These are phyloP conservation scores for Aulostomus chinensis DNA, from an alignment of 2,797 vertebrate species.

Conservation along the genomic window DNA sequence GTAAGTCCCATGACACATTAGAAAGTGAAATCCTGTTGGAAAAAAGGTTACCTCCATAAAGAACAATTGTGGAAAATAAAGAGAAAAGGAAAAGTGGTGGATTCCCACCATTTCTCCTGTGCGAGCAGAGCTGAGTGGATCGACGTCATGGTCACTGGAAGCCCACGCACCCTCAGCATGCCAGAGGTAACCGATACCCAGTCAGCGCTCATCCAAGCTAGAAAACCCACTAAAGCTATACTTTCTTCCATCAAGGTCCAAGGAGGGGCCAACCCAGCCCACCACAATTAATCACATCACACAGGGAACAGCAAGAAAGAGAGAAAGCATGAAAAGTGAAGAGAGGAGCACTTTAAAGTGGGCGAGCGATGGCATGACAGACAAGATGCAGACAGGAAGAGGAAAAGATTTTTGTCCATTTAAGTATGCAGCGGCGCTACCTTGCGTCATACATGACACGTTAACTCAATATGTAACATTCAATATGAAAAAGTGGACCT, in stretches of 20 bases:
- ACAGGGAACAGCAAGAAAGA: conserved; percentile 41
- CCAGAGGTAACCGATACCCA: conserved; percentile 73
- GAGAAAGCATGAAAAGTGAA: conserved; percentile 34
- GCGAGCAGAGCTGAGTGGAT: conserved; percentile 48
- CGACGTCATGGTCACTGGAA: conserved; percentile 61
- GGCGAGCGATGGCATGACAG: conserved; percentile 33
- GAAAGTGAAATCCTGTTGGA: conserved; percentile 50
- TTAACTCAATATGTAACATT: conserved; percentile 40
- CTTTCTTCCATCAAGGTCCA: conserved; percentile 45
- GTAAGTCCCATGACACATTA: conserved; percentile 45
- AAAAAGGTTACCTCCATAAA: conserved; percentile 53
- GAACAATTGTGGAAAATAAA: conserved; percentile 55
- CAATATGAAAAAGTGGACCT: conserved; percentile 38
- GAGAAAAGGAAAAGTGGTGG: conserved; percentile 24
- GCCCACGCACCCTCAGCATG: conserved; percentile 62
- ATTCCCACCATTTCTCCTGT: conserved; percentile 58
- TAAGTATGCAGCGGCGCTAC: conserved; percentile 10
- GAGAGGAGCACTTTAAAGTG: conserved; percentile 48
- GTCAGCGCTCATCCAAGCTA: conserved; percentile 62
- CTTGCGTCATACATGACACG: conserved; percentile 28
- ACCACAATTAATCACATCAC: conserved; percentile 66
- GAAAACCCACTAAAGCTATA: conserved; percentile 54
- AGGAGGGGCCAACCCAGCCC: conserved; percentile 43
- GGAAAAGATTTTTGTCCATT: conserved; percentile 14
- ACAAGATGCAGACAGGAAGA: conserved; percentile 34